Conservation (phyloP, 2,888 invertebrate species). For the Seira ritae region DNA sequence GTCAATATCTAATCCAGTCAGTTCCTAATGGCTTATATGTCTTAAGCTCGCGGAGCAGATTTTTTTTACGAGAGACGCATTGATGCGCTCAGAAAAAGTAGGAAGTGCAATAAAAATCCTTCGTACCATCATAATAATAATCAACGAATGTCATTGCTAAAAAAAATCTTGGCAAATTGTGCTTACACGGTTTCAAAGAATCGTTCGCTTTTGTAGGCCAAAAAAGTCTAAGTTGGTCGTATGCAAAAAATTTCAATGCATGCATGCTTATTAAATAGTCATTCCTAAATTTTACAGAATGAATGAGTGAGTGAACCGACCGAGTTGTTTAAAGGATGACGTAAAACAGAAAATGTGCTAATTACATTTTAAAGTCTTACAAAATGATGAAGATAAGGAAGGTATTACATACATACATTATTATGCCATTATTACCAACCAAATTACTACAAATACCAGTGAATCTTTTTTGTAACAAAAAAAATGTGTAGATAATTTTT, state of each 20-base stretch:
- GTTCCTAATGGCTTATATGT: conserved; percentile 29
- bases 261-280: neutral
- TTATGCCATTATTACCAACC: too few species aligned
- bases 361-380: neutral
- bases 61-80: conserved; percentile 2
- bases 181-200: neutral
- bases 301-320: too few species aligned
- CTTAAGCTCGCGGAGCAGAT: conserved; percentile 20
- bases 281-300: too few species aligned
- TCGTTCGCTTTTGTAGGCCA: neutral
- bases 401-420: too few species aligned
- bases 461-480: too few species aligned
- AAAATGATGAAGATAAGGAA: too few species aligned
- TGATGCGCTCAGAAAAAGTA: conserved; percentile 11
- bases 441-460: too few species aligned
- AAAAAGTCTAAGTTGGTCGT: neutral
- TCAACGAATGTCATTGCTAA: conserved; percentile 11
- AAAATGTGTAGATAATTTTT: too few species aligned
- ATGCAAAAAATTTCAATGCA: neutral
- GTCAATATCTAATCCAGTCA: too few species aligned
- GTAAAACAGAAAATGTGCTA: neutral
- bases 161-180: too few species aligned
- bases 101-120: conserved; percentile 21
- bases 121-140: conserved; percentile 3
- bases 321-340: too few species aligned